A percentile compares a stretch with the other conserved stretches of the same genome.
Conservation (phyloP, 2,888 invertebrate species). For the Corythucha ciliata region DNA sequence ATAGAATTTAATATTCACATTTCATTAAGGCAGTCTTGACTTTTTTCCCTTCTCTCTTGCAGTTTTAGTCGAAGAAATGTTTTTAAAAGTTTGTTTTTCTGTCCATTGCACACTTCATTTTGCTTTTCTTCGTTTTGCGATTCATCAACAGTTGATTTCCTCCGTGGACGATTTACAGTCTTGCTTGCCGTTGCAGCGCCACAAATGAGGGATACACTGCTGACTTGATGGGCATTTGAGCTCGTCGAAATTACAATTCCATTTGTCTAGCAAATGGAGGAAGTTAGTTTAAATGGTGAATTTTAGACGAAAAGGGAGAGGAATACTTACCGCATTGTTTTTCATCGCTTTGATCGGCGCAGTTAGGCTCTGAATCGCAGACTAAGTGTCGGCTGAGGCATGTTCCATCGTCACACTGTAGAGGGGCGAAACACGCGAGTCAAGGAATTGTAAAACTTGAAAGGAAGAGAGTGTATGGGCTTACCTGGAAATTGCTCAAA, state of each 20-base stretch:
- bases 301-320: slow-evolving; percentile 6
- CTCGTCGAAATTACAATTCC: slow-evolving; percentile 50
- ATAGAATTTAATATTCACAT: too few relatives aligned
- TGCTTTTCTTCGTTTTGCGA: not conserved
- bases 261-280: slow-evolving; percentile 38
- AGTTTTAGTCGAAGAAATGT: too few relatives aligned
- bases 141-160: slow-evolving; percentile 45
- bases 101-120: too few relatives aligned
- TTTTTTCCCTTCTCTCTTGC: too few relatives aligned
- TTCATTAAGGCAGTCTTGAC: too few relatives aligned
- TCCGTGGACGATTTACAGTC: slow-evolving; percentile 50
- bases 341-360: slow-evolving; percentile 54
- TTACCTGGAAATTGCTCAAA: slow-evolving; percentile 49
- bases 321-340: slow-evolving; percentile 32
- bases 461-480: slow-evolving; percentile 13
- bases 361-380: slow-evolving; percentile 54
- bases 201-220: slow-evolving; percentile 48
- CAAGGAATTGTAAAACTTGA: slow-evolving; percentile 2
- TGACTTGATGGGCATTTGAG: slow-evolving; percentile 46
- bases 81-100: too few relatives aligned
- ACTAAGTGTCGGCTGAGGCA: slow-evolving; percentile 52
- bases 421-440: slow-evolving; percentile 26
- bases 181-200: slow-evolving; percentile 51
- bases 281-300: slow-evolving; percentile 1
- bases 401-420: slow-evolving; percentile 48